Evolutionary conservation across 2,797 vertebrate species (phyloP).

Genomic region (Tiaroga cobitis): DNA sequence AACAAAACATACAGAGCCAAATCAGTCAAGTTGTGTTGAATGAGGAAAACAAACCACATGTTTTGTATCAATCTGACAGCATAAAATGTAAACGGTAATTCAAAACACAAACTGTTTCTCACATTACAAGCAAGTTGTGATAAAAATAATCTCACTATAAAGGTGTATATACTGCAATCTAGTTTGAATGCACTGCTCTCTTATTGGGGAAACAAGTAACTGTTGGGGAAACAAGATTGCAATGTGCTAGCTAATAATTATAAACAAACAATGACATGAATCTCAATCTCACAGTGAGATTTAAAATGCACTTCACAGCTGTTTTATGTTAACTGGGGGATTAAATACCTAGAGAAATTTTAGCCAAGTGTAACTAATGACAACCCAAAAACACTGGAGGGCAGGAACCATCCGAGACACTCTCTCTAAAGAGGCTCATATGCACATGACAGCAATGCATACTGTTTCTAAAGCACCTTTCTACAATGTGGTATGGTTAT

Average conservation of each 20-base stretch:
- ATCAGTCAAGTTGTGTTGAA: constrained; percentile 4
- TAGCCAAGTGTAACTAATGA: constrained; percentile 22
- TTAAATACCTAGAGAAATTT: constrained; percentile 34
- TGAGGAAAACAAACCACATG: neutral
- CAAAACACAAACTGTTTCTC: neutral
- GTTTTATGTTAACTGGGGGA: constrained; percentile 37
- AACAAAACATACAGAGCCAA: constrained; percentile 17
- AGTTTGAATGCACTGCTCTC: neutral
- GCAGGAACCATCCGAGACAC: constrained; percentile 5
- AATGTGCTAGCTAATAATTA: neutral
- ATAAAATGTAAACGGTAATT: neutral
- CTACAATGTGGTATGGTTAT: neutral
- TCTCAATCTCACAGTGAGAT: neutral
- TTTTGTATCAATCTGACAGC: neutral
- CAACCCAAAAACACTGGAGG: constrained; percentile 9
- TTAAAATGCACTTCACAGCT: constrained; percentile 30
- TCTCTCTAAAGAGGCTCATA: neutral
- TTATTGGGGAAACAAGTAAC: neutral
- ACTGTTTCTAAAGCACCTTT: neutral
- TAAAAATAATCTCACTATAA: neutral
- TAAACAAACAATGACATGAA: neutral
- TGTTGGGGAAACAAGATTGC: neutral
- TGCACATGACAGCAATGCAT: neutral
- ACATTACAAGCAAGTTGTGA: neutral
- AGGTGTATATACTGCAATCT: neutral